A percentile compares a stretch with the other conserved stretches of the same genome.
Evolutionary conservation across 2,113 vertebrate species (phyloP).

Genomic region (Sphyrna mokarran): DNA sequence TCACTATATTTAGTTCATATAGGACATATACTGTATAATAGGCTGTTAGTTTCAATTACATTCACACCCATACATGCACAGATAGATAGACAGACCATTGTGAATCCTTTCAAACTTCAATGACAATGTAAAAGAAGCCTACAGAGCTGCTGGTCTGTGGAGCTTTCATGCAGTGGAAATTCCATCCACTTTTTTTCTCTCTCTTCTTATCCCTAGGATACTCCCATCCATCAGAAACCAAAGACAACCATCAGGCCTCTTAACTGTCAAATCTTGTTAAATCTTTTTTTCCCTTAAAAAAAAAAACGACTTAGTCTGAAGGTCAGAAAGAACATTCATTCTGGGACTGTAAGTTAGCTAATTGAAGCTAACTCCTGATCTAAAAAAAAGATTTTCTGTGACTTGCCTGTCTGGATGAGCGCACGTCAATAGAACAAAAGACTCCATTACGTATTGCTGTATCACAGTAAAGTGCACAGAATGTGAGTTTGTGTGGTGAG

Average conservation of each 20-base stretch:
- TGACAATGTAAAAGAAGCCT: slow-evolving; percentile 25
- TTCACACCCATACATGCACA: slow-evolving; percentile 14
- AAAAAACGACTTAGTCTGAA: slow-evolving; percentile 53
- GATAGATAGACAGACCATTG: slow-evolving; percentile 22
- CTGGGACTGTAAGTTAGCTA: slow-evolving; percentile 55
- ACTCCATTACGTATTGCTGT: slow-evolving; percentile 55
- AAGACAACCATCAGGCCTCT: slow-evolving; percentile 35
- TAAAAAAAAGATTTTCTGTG: slow-evolving; percentile 57
- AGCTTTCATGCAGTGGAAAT: neutral
- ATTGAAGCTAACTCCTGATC: slow-evolving; percentile 52
- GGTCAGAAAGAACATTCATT: slow-evolving; percentile 57
- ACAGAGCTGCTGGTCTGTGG: neutral
- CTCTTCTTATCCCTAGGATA: slow-evolving; percentile 32
- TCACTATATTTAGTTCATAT: slow-evolving; percentile 19
- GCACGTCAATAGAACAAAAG: slow-evolving; percentile 56
- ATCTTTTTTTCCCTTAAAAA: slow-evolving; percentile 44
- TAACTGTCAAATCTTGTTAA: slow-evolving; percentile 48
- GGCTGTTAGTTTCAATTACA: slow-evolving; percentile 27
- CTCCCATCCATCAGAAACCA: slow-evolving; percentile 32
- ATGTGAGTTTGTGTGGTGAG: slow-evolving; percentile 46
- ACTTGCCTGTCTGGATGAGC: slow-evolving; percentile 51
- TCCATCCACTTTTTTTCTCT: slow-evolving; percentile 10
- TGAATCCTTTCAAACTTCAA: slow-evolving; percentile 6
- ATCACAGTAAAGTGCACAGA: slow-evolving; percentile 58
- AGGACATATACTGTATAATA: slow-evolving; percentile 21